Percentiles rank a stretch among this genome's conserved stretches.
Conservation (phyloP, 2,888 invertebrate genomes). For the Lithosia quadra region DNA sequence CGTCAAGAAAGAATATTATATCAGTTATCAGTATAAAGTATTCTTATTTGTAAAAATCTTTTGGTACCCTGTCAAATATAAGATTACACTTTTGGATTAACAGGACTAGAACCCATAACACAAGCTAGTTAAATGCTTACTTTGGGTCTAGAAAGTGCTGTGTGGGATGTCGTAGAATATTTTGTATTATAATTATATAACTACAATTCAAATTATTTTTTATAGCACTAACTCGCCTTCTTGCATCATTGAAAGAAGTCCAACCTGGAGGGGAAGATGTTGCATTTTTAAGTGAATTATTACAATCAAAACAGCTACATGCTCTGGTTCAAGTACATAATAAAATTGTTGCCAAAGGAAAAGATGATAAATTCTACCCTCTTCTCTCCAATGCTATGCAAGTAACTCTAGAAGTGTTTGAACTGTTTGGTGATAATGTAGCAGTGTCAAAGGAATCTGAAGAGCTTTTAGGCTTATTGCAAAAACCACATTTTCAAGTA, state of each 20-base stretch:
- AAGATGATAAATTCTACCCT: conserved; percentile 94
- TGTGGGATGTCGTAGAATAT: no score
- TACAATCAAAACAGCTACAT: conserved; percentile 95
- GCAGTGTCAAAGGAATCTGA: conserved; percentile 92
- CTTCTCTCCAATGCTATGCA: conserved; percentile 95
- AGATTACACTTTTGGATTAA: no score
- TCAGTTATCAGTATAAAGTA: no score
- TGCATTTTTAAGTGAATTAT: conserved; percentile 93
- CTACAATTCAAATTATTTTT: not conserved
- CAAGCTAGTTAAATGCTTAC: no score
- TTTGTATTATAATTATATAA: not conserved
- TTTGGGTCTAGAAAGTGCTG: no score
- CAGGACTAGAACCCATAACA: no score
- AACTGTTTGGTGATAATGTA: conserved; percentile 89
- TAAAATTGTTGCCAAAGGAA: conserved; percentile 93
- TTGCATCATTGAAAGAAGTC: conserved; percentile 94
- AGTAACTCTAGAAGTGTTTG: conserved; percentile 93
- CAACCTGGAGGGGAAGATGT: conserved; percentile 94
- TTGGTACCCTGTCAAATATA: no score
- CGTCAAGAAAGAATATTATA: no score
- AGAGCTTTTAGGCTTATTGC: conserved; percentile 93
- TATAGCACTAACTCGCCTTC: conserved; percentile 92
- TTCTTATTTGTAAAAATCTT: no score
- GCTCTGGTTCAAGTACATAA: conserved; percentile 97
- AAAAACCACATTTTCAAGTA: conserved; percentile 95